phyloP scores from a whole-genome alignment of 2,113 vertebrate genomes.

The Cardinalis cardinalis region DNA sequence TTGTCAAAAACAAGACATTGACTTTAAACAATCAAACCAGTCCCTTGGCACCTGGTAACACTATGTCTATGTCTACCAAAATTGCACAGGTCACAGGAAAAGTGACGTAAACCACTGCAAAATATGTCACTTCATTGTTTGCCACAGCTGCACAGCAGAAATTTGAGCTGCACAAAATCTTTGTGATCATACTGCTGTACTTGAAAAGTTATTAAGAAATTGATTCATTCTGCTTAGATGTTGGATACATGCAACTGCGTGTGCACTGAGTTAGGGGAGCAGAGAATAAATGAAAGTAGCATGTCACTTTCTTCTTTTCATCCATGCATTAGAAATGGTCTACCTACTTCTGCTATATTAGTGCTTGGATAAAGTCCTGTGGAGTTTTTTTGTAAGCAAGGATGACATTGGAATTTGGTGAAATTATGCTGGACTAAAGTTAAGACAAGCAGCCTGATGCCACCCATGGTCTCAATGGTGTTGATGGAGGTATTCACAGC shows the following conservation, averaged over 20 bases:
- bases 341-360: background rate
- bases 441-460: background rate
- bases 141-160: background rate
- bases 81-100: background rate
- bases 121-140: background rate
- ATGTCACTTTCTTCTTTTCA: background rate
- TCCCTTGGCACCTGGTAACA: background rate
- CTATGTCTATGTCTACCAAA: background rate
- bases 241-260: background rate
- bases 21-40: background rate
- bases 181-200: background rate
- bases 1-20: background rate
- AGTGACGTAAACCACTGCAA: background rate
- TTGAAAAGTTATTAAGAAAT: background rate
- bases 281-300: background rate
- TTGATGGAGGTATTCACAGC: background rate
- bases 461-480: background rate
- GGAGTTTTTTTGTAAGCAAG: background rate
- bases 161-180: background rate
- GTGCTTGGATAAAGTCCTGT: background rate
- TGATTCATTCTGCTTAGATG: background rate
- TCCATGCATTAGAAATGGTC: background rate
- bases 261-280: background rate
- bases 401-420: background rate
- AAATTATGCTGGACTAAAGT: background rate